Base-by-base conservation (phyloP, 2,888 invertebrate species). In the Eilema griseolum region DNA sequence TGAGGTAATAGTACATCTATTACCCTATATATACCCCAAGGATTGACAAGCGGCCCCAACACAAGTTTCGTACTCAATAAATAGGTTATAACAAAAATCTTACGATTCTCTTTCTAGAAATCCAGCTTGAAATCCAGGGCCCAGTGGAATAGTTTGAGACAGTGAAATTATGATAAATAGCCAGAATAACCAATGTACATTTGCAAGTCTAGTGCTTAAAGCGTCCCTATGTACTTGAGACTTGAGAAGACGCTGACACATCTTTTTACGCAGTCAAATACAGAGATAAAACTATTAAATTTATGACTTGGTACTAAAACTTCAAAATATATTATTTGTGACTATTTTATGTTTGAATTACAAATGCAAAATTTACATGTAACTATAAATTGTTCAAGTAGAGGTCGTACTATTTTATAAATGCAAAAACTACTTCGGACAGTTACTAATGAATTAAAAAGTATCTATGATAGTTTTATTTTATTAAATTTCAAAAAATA, bases 41-140 rank as follows among this genome's bases (percentile, higher is more conserved):
- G 7, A 2, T 41, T 41, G 0, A 16, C 3, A 5, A 1, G 16
- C 16, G 4, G 5, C 41, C 41, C 41, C 3, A 3, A 16, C 2
- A 12, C 16, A 41, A 16, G 16, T 16, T 16, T 41, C 16, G 52
- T 10, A 52, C 52, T 8, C 8, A 20, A 46, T 52, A 52, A 52
- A 81, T 81, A 80, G 28, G 28, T 28, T 28, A 81, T 84, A 85
- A 86, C 85, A 3, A 61, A 61, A 33, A 61, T 23, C 8, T 16
- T 16, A 24, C 24, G 16, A 62, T 24, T 14, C 61, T 8, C 24
- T 16, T n/a, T 14, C 41, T 41, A 41, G 41, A 41, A 14, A 61
- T n/a, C 23, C 14, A 33, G 23, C 14, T 7, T 23, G 14, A 24
- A 37, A 31, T 20, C 20, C n/a, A 31, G 31, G 16, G 37, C 8